Evolutionary conservation across 2,797 vertebrate genomes (phyloP).

Genomic region (Dendrocincla tyrannina): DNA sequence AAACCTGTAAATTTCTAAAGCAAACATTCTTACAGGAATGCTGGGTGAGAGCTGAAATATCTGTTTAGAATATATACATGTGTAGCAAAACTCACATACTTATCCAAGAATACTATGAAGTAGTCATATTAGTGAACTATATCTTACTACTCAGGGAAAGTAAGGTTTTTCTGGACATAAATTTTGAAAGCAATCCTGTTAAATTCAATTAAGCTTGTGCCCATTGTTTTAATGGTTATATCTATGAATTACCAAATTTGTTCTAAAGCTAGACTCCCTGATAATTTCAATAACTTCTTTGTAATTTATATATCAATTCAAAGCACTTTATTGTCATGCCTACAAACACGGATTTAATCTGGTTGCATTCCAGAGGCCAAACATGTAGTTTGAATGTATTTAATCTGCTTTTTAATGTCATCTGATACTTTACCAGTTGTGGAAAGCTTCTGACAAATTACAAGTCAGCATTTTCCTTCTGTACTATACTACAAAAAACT

Average conservation of each 20-base stretch:
- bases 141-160: not conserved
- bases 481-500: not conserved
- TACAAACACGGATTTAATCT: not conserved
- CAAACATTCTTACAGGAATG: not conserved
- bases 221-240: not conserved
- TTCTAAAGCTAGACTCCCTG: not conserved
- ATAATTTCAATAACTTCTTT: not conserved
- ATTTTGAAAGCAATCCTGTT: not conserved
- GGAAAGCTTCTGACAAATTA: not conserved
- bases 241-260: not conserved
- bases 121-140: not conserved
- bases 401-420: not conserved
- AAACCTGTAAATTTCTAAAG: not conserved
- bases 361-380: not conserved
- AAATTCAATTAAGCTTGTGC: not conserved
- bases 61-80: accelerated
- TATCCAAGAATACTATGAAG: not conserved
- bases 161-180: not conserved
- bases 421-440: not conserved
- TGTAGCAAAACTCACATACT: not conserved
- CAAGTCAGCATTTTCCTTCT: not conserved
- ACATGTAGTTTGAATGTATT: not conserved
- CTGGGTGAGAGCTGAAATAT: not conserved
- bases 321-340: not conserved
- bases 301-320: not conserved